Base-by-base conservation (phyloP, 2,888 invertebrate species). In the Dichetophora obliterata region DNA sequence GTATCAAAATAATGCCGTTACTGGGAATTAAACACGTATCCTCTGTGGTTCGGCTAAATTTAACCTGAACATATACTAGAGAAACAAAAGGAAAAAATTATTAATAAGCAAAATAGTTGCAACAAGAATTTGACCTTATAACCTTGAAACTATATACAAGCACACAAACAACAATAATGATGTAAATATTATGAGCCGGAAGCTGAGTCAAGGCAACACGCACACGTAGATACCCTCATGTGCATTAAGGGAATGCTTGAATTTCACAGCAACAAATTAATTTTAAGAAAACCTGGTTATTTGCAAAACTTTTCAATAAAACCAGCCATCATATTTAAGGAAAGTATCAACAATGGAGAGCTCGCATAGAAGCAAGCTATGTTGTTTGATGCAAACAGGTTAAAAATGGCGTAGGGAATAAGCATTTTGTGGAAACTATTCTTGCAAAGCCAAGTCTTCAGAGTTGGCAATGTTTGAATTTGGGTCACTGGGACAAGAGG, bases 401-500 rank as follows among this genome's bases (percentile, higher is more conserved):
- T 66, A 43, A 9, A 65, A 19, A 24, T 5, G 11, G 5, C 22
- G 8, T 57, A 22, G 8, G 11, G 24, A 22, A 22, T 6, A 65
- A 65, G 65, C 65, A 11, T 61, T 19, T 16, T 24, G 54, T 22
- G 3, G 14, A 59, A 27, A 11, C 27, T 59, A 22, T 27, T 22
- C 2, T 11, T n/a, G 24, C 24, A 11, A 22, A 22, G 54, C 54
- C 54, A 22, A 6, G 54, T 1, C 54, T 19, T 8, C 11, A 43
- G 43, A 19, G 19, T 6, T 54, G 54, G 14, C 19, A 3, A 5
- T 22, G 6, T 22, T 2, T 2, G 0, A 22, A 71, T 71, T 54
- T 71, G 54, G 71, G 71, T 71, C 71, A 71, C 48, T 71, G 37
- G 71, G 31, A 8, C 57, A 71, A n/a, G 66, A 65, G 34, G 11